phyloP scores from a whole-genome alignment of 2,113 vertebrate genomes.

The Paradoxurus hermaphroditus region DNA sequence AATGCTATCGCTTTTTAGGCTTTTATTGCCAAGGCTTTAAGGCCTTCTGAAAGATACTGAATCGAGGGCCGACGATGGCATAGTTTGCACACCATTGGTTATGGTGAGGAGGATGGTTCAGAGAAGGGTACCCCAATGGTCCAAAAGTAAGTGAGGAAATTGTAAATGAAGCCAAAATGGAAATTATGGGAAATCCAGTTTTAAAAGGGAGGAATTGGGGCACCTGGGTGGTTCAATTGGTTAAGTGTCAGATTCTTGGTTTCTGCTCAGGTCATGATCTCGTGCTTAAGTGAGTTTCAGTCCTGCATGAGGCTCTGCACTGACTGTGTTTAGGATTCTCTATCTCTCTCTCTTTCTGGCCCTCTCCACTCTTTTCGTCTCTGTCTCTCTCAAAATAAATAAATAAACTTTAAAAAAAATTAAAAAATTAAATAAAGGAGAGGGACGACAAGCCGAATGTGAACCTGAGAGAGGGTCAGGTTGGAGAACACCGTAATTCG shows the following conservation, averaged over 20 bases:
- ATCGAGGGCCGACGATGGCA: rapidly evolving
- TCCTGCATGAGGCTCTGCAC: no score
- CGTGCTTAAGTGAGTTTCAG: no score
- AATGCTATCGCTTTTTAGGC: background rate
- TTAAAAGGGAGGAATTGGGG: background rate
- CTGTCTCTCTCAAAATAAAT: no score
- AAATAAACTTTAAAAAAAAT: no score
- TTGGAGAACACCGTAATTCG: conserved; percentile 16
- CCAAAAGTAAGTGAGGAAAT: background rate
- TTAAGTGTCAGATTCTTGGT: no score
- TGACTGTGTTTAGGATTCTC: no score
- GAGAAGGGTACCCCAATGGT: background rate
- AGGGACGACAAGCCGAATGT: background rate
- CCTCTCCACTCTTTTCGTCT: no score
- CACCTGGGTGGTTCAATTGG: no score
- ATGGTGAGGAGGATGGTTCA: background rate
- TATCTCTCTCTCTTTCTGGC: no score
- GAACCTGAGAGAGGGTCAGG: background rate
- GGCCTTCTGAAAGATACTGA: background rate
- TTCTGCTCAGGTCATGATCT: no score
- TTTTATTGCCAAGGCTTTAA: background rate
- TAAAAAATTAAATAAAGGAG: background rate
- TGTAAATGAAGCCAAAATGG: background rate
- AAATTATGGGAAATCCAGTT: background rate
- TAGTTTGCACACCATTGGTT: background rate